Percentiles rank a stretch among this genome's conserved stretches.
Conservation (phyloP, 2,888 invertebrate species). For the Nomada fabriciana region DNA sequence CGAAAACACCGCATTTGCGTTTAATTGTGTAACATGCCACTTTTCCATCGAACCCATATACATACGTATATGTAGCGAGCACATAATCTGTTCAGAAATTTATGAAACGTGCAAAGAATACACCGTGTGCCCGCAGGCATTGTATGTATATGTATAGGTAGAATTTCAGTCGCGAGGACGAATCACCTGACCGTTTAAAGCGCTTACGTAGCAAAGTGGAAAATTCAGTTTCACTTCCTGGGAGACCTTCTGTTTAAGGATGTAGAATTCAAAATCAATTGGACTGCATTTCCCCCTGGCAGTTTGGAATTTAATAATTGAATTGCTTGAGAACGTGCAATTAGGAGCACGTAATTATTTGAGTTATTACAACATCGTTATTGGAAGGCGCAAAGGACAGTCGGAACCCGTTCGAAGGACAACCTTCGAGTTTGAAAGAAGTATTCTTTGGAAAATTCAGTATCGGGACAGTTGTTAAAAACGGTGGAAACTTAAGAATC, state of each 20-base stretch:
- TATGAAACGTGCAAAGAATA: neutral
- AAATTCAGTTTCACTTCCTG: constrained; percentile 18
- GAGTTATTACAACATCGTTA: no score
- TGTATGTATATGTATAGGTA: neutral
- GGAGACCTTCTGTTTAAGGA: neutral
- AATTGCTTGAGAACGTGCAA: no score
- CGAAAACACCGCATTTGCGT: no score
- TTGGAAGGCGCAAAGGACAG: no score
- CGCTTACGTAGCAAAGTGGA: neutral
- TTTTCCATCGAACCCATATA: neutral
- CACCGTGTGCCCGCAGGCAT: neutral
- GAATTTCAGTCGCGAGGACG: neutral
- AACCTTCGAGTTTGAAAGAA: no score
- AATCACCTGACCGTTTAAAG: neutral
- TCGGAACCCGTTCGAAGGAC: no score
- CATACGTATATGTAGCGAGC: neutral
- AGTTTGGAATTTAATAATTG: no score
- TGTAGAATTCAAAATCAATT: neutral
- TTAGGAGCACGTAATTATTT: no score
- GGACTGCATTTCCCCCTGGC: neutral
- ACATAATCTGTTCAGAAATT: neutral
- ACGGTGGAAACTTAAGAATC: neutral
- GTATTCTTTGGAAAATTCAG: no score
- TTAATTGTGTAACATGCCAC: neutral
- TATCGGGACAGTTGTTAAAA: neutral